phyloP scores from a whole-genome alignment of 2,797 vertebrate genomes.

The Cottoperca gobio region DNA sequence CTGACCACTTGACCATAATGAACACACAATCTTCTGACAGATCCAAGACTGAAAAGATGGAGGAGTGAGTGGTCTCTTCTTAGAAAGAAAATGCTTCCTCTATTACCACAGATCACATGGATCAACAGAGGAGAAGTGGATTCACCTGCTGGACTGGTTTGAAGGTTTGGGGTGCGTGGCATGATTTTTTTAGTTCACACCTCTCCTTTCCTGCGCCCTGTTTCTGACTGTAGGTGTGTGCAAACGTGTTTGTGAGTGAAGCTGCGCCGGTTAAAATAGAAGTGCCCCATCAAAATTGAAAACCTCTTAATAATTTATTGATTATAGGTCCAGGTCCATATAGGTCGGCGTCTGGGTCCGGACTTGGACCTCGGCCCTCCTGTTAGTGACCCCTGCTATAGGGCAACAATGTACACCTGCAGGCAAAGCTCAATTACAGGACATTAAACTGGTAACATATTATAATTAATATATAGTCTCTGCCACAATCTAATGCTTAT shows the following conservation, averaged over 20 bases:
- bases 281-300: too few relatives aligned
- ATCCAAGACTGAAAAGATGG: constrained; percentile 8
- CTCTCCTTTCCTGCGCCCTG: too few relatives aligned
- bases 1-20: constrained; percentile 28
- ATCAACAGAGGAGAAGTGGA: background rate
- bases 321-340: too few relatives aligned
- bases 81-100: background rate
- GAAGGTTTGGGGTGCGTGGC: too few relatives aligned
- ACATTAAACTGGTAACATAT: constrained; percentile 33
- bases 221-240: too few relatives aligned
- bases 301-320: too few relatives aligned
- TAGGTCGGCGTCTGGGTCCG: too few relatives aligned
- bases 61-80: background rate
- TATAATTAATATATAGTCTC: constrained; percentile 29
- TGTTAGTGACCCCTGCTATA: too few relatives aligned
- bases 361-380: too few relatives aligned
- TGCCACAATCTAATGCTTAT: constrained; percentile 28
- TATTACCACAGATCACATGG: background rate
- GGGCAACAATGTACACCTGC: constrained; percentile 13
- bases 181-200: too few relatives aligned
- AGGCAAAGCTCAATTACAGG: constrained; percentile 28
- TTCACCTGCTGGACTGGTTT: background rate
- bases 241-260: too few relatives aligned
- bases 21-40: constrained; percentile 20
- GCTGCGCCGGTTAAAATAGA: too few relatives aligned